Conservation (phyloP, 1,140 invertebrate genomes). For the Halyomorpha halys region DNA sequence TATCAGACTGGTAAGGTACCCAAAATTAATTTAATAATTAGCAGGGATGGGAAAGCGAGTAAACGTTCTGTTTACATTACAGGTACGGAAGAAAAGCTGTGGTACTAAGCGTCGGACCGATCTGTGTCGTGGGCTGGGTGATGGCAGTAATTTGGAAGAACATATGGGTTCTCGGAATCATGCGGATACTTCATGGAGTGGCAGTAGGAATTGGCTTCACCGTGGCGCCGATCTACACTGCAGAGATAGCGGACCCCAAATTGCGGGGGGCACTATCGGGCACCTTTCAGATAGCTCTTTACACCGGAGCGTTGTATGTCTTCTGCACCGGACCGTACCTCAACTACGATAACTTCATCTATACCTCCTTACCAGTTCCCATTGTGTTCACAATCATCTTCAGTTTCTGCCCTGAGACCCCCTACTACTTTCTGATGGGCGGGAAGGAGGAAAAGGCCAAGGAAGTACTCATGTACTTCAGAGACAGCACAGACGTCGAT, state of each 20-base stretch:
- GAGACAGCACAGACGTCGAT: constrained; percentile 35
- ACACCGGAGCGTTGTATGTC: constrained; percentile 40
- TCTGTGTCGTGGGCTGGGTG: constrained; percentile 53
- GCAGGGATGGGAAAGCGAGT: no score
- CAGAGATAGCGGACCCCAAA: constrained; percentile 52
- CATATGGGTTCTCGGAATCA: constrained; percentile 43
- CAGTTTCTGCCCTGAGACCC: constrained; percentile 58
- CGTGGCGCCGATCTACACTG: constrained; percentile 71
- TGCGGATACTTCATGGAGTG: constrained; percentile 43
- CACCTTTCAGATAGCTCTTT: constrained; percentile 53
- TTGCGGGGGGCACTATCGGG: constrained; percentile 45
- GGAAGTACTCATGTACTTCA: constrained; percentile 50
- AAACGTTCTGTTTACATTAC: constrained; percentile 8
- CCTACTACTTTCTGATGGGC: constrained; percentile 53
- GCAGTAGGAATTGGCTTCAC: constrained; percentile 64
- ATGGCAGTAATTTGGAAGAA: constrained; percentile 41
- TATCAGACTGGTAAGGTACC: constrained; percentile 50
- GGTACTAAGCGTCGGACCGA: constrained; percentile 63
- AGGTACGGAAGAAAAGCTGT: constrained; percentile 33
- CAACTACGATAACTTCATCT: constrained; percentile 16
- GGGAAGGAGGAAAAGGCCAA: constrained; percentile 50
- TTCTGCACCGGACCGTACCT: constrained; percentile 45
- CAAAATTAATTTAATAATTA: background rate
- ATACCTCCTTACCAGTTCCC: constrained; percentile 24
- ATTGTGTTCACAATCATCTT: constrained; percentile 32